These are phyloP conservation scores for Picathartes gymnocephalus DNA, from an alignment of 2,113 vertebrate species.

Conservation along the genomic window DNA sequence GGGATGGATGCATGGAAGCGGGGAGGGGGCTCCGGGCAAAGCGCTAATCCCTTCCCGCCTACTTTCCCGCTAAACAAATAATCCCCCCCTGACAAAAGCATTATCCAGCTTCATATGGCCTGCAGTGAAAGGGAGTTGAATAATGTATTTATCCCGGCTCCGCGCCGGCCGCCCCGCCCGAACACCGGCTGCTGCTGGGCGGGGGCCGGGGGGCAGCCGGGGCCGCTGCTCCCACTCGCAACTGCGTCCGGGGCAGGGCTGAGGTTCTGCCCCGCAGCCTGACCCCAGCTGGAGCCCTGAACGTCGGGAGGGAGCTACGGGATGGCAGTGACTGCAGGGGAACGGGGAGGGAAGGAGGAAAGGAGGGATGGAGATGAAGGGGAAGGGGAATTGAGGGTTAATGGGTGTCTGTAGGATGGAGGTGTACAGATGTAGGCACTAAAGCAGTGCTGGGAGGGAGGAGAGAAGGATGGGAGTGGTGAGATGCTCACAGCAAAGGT, in stretches of 20 bases:
- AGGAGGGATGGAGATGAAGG: neutral
- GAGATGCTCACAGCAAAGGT: neutral
- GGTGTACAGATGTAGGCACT: neutral
- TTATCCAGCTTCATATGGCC: neutral
- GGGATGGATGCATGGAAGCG: neutral
- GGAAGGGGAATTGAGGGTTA: neutral
- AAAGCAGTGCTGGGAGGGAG: neutral
- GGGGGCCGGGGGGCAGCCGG: neutral
- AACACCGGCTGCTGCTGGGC: neutral
- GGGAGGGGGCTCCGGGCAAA: neutral
- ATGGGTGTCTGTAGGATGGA: neutral
- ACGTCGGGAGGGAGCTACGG: neutral
- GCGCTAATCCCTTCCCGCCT: constrained; percentile 18
- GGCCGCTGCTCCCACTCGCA: neutral
- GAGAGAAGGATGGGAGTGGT: neutral
- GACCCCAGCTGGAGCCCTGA: neutral
- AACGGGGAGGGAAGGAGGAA: neutral
- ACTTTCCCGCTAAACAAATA: neutral
- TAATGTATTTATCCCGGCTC: neutral
- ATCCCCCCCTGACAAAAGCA: neutral
- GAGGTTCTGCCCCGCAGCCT: neutral
- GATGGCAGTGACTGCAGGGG: neutral
- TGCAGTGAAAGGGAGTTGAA: neutral
- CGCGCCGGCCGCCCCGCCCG: neutral
- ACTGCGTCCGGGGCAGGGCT: neutral